Evolutionary conservation across 1,140 invertebrate species (phyloP).

Genomic region (Pachyrhynchus sulphureomaculatus): DNA sequence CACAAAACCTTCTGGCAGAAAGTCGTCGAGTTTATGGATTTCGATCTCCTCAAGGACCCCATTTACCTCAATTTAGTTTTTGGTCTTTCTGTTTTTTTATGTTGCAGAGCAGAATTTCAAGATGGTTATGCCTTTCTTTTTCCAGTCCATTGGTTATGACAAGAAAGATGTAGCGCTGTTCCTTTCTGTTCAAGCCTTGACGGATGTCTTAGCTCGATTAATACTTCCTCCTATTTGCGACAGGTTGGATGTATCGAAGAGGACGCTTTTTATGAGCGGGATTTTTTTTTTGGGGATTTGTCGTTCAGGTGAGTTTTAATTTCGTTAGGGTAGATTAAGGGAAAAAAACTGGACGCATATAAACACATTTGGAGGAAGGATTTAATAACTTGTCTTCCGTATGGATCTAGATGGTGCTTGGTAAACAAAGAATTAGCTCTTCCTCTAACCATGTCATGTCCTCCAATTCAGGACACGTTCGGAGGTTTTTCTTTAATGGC

Average conservation of each 20-base stretch:
- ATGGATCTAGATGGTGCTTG: too few species aligned
- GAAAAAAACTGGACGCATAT: not conserved
- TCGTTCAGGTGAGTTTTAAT: slow-evolving; percentile 64
- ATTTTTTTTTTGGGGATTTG: slow-evolving; percentile 67
- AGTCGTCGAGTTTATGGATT: slow-evolving; percentile 48
- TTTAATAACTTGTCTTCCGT: too few species aligned
- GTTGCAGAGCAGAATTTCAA: slow-evolving; percentile 75
- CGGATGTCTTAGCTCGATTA: slow-evolving; percentile 69
- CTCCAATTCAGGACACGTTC: too few species aligned
- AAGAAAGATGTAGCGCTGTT: slow-evolving; percentile 68
- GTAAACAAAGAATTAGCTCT: too few species aligned
- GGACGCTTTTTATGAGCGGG: slow-evolving; percentile 67
- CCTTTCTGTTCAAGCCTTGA: slow-evolving; percentile 69
- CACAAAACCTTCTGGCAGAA: slow-evolving; percentile 46
- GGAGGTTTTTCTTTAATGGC: too few species aligned
- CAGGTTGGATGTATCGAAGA: slow-evolving; percentile 62
- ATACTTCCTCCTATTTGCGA: slow-evolving; percentile 72
- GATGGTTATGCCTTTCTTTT: slow-evolving; percentile 73
- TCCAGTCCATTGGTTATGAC: slow-evolving; percentile 63
- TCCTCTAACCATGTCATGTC: too few species aligned
- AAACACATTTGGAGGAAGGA: too few species aligned
- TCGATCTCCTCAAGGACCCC: slow-evolving; percentile 53
- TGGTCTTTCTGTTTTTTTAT: slow-evolving; percentile 69
- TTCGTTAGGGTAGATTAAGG: not conserved
- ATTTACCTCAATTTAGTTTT: slow-evolving; percentile 70